A percentile compares a stretch with the other conserved stretches of the same genome.
Evolutionary conservation across 2,888 invertebrate species (phyloP).

Genomic region (Apamea monoglypha): DNA sequence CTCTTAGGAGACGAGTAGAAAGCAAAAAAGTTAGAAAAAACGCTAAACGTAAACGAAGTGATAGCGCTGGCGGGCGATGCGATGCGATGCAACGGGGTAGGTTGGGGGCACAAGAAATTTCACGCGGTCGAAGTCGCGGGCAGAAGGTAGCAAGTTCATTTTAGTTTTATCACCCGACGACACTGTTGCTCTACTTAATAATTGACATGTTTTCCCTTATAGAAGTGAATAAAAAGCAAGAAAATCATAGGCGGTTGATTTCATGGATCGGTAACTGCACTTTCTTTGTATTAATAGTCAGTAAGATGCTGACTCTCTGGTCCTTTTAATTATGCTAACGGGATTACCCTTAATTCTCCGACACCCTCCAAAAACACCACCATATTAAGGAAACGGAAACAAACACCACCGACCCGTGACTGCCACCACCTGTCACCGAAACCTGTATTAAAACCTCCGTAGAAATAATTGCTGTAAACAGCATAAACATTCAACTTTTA

Average conservation of each 20-base stretch:
- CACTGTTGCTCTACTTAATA: not conserved
- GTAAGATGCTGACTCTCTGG: not conserved
- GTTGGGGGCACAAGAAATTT: too few relatives aligned
- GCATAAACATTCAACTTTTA: constrained; percentile 71
- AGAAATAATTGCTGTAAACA: constrained; percentile 71
- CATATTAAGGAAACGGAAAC: constrained; percentile 60
- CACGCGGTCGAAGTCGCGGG: too few relatives aligned
- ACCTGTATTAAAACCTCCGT: constrained; percentile 68
- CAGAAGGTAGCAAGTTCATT: too few relatives aligned
- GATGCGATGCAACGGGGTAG: too few relatives aligned
- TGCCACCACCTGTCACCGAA: constrained; percentile 77
- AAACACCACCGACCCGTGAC: constrained; percentile 70
- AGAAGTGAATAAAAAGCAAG: not conserved
- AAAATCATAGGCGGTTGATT: not conserved
- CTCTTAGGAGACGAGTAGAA: too few relatives aligned
- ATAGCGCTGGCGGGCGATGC: too few relatives aligned
- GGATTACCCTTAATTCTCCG: constrained; percentile 21
- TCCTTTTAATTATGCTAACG: constrained; percentile 1
- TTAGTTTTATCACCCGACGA: not conserved
- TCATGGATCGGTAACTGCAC: too few relatives aligned
- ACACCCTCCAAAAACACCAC: constrained; percentile 37
- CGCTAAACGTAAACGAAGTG: too few relatives aligned
- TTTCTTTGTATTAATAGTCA: not conserved
- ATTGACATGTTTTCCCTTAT: not conserved
- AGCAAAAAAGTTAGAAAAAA: too few relatives aligned